These are phyloP conservation scores for Prunella fulvescens DNA, from an alignment of 2,113 vertebrate genomes.

Conservation along the genomic window DNA sequence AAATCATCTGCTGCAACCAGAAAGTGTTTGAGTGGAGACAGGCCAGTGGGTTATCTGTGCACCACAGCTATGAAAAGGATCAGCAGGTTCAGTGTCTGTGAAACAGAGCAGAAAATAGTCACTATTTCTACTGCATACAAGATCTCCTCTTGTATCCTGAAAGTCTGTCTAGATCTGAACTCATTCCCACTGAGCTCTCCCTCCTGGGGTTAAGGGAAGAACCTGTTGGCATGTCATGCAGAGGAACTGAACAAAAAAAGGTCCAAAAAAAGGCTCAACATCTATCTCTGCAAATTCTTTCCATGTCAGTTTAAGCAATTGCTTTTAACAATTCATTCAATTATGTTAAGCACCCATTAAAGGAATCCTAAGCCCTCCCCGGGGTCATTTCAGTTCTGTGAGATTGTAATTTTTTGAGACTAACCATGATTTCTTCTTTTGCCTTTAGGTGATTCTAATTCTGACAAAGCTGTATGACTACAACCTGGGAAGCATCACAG, in stretches of 20 bases:
- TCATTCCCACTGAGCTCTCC: not conserved
- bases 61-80: not conserved
- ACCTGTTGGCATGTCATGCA: not conserved
- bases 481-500: conserved; percentile 97
- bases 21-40: not conserved
- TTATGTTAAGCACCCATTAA: conserved; percentile 72
- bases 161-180: not conserved
- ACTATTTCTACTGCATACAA: not conserved
- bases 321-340: conserved; percentile 65
- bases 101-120: not conserved
- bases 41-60: not conserved
- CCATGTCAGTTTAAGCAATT: not conserved
- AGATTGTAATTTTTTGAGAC: conserved; percentile 74
- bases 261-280: not conserved
- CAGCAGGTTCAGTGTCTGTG: not conserved
- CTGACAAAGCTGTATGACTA: conserved; percentile 98
- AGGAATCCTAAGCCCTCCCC: conserved; percentile 64
- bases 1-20: not conserved
- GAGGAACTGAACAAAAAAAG: not conserved
- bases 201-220: not conserved
- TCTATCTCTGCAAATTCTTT: not conserved
- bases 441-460: conserved; percentile 96
- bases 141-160: not conserved
- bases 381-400: conserved; percentile 65
- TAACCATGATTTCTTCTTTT: conserved; percentile 71